phyloP scores from a whole-genome alignment of 2,888 invertebrate species.

The Mythimna ferrago region DNA sequence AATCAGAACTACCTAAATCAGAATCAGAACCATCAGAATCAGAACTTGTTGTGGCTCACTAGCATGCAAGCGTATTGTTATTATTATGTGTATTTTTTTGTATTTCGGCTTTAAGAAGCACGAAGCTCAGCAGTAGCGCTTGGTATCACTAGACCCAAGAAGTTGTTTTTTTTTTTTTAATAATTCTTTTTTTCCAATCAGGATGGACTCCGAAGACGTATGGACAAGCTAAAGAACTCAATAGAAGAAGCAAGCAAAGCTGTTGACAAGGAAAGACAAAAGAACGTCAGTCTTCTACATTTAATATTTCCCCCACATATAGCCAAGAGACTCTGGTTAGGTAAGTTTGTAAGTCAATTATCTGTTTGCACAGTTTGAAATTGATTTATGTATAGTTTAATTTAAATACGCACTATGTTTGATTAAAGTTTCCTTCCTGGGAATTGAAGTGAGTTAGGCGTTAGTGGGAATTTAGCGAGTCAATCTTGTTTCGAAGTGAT shows the following conservation, averaged over 20 bases:
- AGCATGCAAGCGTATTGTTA: no score
- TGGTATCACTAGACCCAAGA: background rate
- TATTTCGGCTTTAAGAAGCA: no score
- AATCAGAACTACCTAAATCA: no score
- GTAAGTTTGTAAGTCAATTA: conserved; percentile 88
- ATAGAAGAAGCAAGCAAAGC: conserved; percentile 98
- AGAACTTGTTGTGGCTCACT: no score
- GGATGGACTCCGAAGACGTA: conserved; percentile 96
- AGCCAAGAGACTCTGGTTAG: conserved; percentile 97
- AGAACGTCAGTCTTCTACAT: conserved; percentile 98
- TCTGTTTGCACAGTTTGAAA: conserved; percentile 55
- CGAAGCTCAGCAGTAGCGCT: background rate
- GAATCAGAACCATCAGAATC: no score
- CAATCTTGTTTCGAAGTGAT: conserved; percentile 28
- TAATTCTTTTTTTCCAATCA: conserved; percentile 73
- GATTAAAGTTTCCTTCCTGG: conserved; percentile 56
- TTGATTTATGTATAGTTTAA: conserved; percentile 65
- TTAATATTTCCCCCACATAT: conserved; percentile 98
- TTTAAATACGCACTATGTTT: conserved; percentile 59
- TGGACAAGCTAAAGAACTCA: conserved; percentile 98
- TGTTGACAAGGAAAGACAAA: conserved; percentile 97
- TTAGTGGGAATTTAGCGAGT: conserved; percentile 38
- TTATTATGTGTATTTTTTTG: no score
- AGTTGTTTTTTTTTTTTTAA: background rate
- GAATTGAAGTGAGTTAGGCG: conserved; percentile 51